Base-by-base conservation (phyloP, 2,888 invertebrate species). In the Muscina levida region DNA sequence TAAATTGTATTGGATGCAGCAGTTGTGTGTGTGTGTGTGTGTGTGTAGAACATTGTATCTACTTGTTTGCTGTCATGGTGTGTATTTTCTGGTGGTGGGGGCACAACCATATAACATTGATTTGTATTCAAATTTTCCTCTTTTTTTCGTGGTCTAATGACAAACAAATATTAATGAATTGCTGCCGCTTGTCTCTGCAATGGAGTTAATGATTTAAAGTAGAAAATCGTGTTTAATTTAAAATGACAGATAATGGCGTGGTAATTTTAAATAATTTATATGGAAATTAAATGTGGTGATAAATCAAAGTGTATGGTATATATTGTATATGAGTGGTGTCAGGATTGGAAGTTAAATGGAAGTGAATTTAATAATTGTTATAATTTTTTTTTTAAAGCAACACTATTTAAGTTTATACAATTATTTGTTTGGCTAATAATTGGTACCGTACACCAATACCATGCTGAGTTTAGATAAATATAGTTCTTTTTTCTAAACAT, bases 41-140 rank as follows among this genome's bases (percentile, higher is more conserved):
- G n/a, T n/a, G n/a, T n/a, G n/a, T n/a, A n/a, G n/a, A n/a, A n/a
- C n/a, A n/a, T n/a, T n/a, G n/a, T n/a, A n/a, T 53, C 13, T 13
- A 31, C 31, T 5, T 31, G 31, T 10, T 57, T 24, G 31, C 24
- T 1, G n/a, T 0, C 15, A 1, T n/a, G 19, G 17, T 56, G n/a
- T 72, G 31, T 67, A 66, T 68, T 37, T 10, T 75, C 59, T 59
- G 22, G 72, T 39, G 37, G 68, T n/a, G n/a, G n/a, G n/a, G n/a
- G n/a, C n/a, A n/a, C 68, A 57, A 70, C 68, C 76, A 76, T 46
- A 53, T 73, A 76, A 68, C 62, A 72, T 76, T 79, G 75, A 76
- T 76, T 76, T 72, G 76, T 79, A 13, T 51, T 67, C 48, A 51
- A 51, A 67, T 31, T 37, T 67, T 67, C 70, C 24, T 44, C 24